These are phyloP conservation scores for Drosophila hydei DNA, from an alignment of 1,140 invertebrate genomes.

Conservation along the genomic window DNA sequence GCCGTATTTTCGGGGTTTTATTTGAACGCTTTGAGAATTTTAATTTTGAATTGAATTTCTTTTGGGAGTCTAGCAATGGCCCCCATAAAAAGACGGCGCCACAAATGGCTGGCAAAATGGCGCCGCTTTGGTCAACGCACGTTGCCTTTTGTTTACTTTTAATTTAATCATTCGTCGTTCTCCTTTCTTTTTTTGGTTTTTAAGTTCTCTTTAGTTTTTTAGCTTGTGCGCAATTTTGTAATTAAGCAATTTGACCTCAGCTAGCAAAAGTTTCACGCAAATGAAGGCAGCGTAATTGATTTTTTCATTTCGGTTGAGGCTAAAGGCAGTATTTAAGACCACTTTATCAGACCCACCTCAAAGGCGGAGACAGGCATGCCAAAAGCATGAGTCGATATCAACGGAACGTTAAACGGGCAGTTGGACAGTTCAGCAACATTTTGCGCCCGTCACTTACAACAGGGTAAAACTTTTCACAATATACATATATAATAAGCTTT, in stretches of 20 bases:
- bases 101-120: slow-evolving; percentile 57
- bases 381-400: slow-evolving; percentile 46
- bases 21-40: slow-evolving; percentile 77
- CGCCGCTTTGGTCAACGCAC: slow-evolving; percentile 75
- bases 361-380: slow-evolving; percentile 46
- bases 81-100: slow-evolving; percentile 58
- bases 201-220: slow-evolving; percentile 53
- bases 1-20: slow-evolving; percentile 29
- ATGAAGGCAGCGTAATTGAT: slow-evolving; percentile 75
- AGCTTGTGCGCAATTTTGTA: slow-evolving; percentile 74
- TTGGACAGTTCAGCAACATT: slow-evolving; percentile 21
- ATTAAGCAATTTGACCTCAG: slow-evolving; percentile 80
- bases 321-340: neutral
- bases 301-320: slow-evolving; percentile 28
- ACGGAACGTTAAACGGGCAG: slow-evolving; percentile 41
- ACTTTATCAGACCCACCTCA: slow-evolving; percentile 61
- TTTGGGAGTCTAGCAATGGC: slow-evolving; percentile 43
- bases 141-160: slow-evolving; percentile 80
- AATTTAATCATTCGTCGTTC: slow-evolving; percentile 66
- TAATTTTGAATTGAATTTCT: slow-evolving; percentile 74
- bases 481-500: slow-evolving; percentile 42
- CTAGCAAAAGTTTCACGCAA: slow-evolving; percentile 71
- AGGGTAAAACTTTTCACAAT: slow-evolving; percentile 56
- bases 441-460: slow-evolving; percentile 10
- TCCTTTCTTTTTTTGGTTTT: slow-evolving; percentile 4